phyloP scores from a whole-genome alignment of 2,113 vertebrate genomes.

The Echinops telfairi region DNA sequence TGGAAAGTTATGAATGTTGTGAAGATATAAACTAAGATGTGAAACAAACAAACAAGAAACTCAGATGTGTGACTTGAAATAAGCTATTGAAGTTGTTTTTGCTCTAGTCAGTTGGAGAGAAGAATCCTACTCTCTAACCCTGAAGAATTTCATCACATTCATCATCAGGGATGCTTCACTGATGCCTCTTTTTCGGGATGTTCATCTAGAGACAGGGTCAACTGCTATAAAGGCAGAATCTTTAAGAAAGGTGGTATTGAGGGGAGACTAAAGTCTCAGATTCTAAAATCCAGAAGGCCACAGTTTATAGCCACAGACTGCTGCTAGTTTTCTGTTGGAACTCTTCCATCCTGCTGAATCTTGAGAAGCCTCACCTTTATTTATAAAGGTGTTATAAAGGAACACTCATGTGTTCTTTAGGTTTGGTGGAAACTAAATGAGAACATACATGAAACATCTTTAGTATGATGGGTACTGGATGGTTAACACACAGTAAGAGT shows the following conservation, averaged over 20 bases:
- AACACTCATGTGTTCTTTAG: no score
- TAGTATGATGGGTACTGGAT: neutral
- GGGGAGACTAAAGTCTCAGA: neutral
- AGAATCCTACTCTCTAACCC: neutral
- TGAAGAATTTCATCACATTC: neutral
- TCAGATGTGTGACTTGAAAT: slow-evolving; percentile 4
- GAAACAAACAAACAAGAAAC: no score
- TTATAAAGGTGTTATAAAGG: no score
- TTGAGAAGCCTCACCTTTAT: neutral
- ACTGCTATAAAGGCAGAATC: neutral
- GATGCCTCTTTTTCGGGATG: neutral
- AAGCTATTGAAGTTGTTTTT: neutral
- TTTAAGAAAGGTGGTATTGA: neutral
- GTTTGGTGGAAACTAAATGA: neutral
- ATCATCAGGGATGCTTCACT: neutral
- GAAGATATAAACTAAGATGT: neutral
- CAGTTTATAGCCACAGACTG: neutral
- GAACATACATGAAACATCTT: neutral
- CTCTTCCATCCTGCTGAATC: slow-evolving; percentile 3
- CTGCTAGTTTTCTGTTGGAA: neutral
- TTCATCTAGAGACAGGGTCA: neutral
- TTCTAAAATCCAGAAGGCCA: neutral
- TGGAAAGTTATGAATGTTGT: no score
- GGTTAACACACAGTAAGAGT: neutral
- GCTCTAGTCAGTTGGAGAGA: neutral